Conservation (phyloP, 2,797 vertebrate genomes). For the Rhyacichthys aspro region DNA sequence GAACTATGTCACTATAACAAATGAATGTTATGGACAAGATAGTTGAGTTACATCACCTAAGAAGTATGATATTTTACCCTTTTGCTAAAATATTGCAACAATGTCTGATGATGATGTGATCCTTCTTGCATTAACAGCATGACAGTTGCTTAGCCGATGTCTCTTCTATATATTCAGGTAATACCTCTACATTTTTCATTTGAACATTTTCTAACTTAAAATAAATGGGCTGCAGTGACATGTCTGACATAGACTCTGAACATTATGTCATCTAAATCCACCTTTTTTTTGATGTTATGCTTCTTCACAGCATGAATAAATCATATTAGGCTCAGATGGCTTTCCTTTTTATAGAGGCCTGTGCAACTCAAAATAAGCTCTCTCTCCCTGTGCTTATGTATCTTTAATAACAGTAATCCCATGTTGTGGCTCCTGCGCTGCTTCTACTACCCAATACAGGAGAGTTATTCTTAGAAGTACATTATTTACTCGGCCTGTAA, state of each 20-base stretch:
- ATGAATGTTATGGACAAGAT: too few species aligned
- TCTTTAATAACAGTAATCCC: conserved; percentile 12
- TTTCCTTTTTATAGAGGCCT: conserved; percentile 4
- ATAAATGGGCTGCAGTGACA: conserved; percentile 5
- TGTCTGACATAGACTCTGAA: neutral
- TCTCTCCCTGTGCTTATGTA: conserved; percentile 2
- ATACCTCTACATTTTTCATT: neutral
- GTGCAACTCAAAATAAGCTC: neutral
- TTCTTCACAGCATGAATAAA: conserved; percentile 25
- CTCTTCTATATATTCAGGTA: too few species aligned
- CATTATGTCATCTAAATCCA: conserved; percentile 12
- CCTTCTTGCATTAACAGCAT: too few species aligned
- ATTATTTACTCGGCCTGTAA: neutral
- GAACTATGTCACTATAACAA: too few species aligned
- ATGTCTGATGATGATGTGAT: too few species aligned
- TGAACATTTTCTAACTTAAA: neutral
- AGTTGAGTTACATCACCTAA: too few species aligned
- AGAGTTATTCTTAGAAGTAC: conserved; percentile 11
- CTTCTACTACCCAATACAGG: neutral
- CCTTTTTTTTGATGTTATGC: conserved; percentile 27
- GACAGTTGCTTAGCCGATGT: too few species aligned
- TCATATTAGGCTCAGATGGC: conserved; percentile 4
- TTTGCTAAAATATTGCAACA: too few species aligned
- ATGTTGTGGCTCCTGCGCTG: conserved; percentile 3
- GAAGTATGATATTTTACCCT: too few species aligned